Conservation (phyloP, 2,113 vertebrate genomes). For the Hippocampus comes region DNA sequence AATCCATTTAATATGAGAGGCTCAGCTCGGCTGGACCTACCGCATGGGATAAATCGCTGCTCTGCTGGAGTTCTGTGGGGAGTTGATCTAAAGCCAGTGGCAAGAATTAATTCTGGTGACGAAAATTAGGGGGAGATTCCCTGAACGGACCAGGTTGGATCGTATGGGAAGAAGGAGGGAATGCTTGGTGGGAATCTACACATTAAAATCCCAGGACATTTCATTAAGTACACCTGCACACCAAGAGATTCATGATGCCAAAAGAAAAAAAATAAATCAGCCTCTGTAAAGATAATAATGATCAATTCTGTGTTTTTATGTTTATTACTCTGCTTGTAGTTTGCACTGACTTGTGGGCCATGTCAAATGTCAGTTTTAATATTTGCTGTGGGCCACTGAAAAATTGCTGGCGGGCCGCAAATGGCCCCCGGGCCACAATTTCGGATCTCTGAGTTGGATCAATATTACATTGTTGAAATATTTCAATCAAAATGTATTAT, state of each 20-base stretch:
- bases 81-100: conserved; percentile 36
- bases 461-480: neutral
- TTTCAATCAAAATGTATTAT: neutral
- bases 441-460: neutral
- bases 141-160: conserved; percentile 28
- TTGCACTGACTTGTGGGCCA: neutral
- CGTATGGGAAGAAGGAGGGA: conserved; percentile 12
- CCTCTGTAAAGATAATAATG: neutral
- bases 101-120: conserved; percentile 41
- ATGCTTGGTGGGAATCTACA: neutral
- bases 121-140: conserved; percentile 36
- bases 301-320: no score
- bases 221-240: neutral
- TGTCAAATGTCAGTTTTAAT: no score
- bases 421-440: no score
- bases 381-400: no score
- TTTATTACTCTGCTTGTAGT: neutral
- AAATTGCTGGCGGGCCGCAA: no score
- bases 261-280: no score
- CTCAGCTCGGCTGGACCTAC: conserved; percentile 57
- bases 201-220: no score
- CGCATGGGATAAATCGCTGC: conserved; percentile 53
- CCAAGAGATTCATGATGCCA: neutral
- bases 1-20: conserved; percentile 69
- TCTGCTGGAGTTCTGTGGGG: conserved; percentile 29